Evolutionary conservation across 1,140 invertebrate genomes (phyloP).

Genomic region (Macrobrachium nipponense): DNA sequence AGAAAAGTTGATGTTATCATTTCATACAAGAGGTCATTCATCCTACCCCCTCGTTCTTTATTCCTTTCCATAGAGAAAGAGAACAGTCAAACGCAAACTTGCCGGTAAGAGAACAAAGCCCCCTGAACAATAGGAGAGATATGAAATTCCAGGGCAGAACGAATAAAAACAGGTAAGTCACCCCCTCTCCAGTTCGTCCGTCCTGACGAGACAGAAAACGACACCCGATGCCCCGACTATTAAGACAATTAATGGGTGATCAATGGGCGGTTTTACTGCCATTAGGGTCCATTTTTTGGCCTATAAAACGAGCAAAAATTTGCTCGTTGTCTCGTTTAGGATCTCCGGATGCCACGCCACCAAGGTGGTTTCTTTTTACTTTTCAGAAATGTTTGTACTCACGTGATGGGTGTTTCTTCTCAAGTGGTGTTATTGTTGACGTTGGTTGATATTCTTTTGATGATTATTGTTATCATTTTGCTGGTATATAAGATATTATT

Average conservation of each 20-base stretch:
- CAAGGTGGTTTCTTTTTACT: background rate
- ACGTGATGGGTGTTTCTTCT: too few relatives aligned
- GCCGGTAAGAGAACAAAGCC: background rate
- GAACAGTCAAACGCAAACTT: background rate
- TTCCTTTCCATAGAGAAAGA: too few relatives aligned
- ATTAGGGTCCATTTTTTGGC: constrained; percentile 30
- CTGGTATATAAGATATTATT: too few relatives aligned
- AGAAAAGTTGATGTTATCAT: too few relatives aligned
- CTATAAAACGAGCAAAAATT: constrained; percentile 34
- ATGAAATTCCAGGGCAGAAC: background rate
- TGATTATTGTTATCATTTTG: too few relatives aligned
- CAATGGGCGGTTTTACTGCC: constrained; percentile 31
- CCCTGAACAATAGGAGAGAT: background rate
- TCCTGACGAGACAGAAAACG: constrained; percentile 26
- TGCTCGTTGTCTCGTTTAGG: constrained; percentile 25
- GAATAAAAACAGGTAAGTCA: background rate
- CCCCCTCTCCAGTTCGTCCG: background rate
- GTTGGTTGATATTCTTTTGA: too few relatives aligned
- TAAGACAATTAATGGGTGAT: constrained; percentile 41
- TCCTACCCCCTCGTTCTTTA: too few relatives aligned
- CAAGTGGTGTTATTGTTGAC: too few relatives aligned
- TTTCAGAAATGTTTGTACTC: too few relatives aligned
- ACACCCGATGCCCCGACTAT: constrained; percentile 11
- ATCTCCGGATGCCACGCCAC: constrained; percentile 5
- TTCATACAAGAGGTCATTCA: too few relatives aligned